Percentiles rank a stretch among this genome's conserved stretches.
Evolutionary conservation across 2,113 vertebrate species (phyloP).

Genomic region (Alligator mississippiensis): DNA sequence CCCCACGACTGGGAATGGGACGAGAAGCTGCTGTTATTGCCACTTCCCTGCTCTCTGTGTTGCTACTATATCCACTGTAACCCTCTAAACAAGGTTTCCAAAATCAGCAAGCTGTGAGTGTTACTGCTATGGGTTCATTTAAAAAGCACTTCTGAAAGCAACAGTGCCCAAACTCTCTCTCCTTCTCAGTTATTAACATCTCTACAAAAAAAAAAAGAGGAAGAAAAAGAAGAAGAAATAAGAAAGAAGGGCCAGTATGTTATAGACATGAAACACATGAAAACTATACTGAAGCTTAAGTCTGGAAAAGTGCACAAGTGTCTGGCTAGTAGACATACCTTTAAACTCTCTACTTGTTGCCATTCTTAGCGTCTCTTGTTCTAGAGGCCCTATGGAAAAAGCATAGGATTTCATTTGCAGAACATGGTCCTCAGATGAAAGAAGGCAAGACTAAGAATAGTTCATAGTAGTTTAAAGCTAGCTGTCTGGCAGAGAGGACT

Average conservation of each 20-base stretch:
- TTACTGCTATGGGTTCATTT: constrained; percentile 49
- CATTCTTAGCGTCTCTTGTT: neutral
- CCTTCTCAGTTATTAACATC: constrained; percentile 21
- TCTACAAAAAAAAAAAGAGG: neutral
- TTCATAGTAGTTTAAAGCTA: accelerated
- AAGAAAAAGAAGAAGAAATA: neutral
- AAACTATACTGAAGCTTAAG: neutral
- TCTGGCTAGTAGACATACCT: neutral
- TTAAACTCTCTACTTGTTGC: neutral
- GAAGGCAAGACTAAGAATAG: neutral
- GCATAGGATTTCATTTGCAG: neutral
- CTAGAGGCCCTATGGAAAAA: neutral
- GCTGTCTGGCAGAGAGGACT: neutral
- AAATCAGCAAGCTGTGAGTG: constrained; percentile 57
- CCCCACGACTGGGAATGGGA: constrained; percentile 47
- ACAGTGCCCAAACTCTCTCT: neutral
- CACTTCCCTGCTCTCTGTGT: constrained; percentile 36
- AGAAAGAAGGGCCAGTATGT: neutral
- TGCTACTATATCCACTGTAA: constrained; percentile 65
- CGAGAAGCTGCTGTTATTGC: constrained; percentile 37
- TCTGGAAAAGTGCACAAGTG: accelerated
- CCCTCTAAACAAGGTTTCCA: constrained; percentile 66
- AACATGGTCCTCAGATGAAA: neutral
- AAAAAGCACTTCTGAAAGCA: constrained; percentile 45
- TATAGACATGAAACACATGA: neutral